Evolutionary conservation across 2,888 invertebrate species (phyloP), one percentile per base, ranked within the genome.

Genomic region (Lycophotia porphyrea): DNA sequence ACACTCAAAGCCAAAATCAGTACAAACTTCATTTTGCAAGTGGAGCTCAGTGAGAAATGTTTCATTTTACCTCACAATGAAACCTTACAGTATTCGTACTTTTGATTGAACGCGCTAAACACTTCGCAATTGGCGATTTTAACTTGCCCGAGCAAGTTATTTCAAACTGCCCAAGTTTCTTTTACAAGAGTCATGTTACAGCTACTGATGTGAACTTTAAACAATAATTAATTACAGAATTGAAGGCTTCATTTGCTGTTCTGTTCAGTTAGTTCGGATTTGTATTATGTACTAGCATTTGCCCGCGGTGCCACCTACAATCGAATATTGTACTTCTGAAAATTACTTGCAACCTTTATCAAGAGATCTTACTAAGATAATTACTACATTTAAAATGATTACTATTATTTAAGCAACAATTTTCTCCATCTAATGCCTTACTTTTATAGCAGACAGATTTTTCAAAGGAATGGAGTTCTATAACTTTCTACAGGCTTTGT

Each of bases 401-500:
- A 55, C n/a, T 27, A 9, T 52, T 13, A n/a, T 11, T 15, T 24
- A 44, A 24, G 1, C 9, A 11, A 52, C n/a, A 4, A 52, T 24
- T 34, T 49, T 66, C 31, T 42, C 34, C 34, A 34, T 8, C 4
- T 1, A 60, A 58, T 31, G 39, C 18, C 44, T 52, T 67, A 63
- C 1, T 63, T 71, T 49, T 55, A 44, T 13, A 5, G 4, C 34
- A 71, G 61, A 75, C 13, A n/a, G 21, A 55, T 73, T 73, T 71
- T 52, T 76, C 36, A 58, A 76, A 76, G 44, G 31, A 71, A 78
- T 55, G 3, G n/a, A 72, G 63, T 65, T 64, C 15, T 49, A 4
- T 9, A 78, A 74, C 39, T 85, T 83, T 84, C 27, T 55, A n/a
- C 64, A 52, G 71, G 36, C 67, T 79, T 83, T 83, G 72, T 79